These are phyloP conservation scores for Chondrilla cf. caribensis DNA, from an alignment of 37 sponge, comb jelly and placozoan genomes.

Conservation along the genomic window DNA sequence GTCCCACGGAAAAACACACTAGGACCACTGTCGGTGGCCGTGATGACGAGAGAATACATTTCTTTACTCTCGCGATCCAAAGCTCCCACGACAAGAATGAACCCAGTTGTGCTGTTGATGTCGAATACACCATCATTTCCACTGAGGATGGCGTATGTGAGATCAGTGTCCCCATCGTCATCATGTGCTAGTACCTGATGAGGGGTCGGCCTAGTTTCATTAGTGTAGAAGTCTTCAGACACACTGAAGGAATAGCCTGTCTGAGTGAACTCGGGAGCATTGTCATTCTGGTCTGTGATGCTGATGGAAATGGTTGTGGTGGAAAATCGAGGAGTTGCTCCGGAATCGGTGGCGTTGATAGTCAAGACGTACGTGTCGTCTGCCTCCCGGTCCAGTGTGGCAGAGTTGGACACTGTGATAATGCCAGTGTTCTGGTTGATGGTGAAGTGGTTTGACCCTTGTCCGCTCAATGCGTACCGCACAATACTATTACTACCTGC, in stretches of 20 bases:
- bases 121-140: conserved; percentile 21
- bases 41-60: conserved; percentile 18
- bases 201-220: neutral
- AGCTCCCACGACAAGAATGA: conserved; percentile 29
- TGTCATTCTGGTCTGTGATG: conserved; percentile 1
- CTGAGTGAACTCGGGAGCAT: neutral
- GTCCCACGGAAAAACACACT: conserved; percentile 9
- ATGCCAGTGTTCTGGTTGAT: conserved; percentile 56
- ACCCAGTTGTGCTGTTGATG: conserved; percentile 44
- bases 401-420: conserved; percentile 21
- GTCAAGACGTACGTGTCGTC: conserved; percentile 25
- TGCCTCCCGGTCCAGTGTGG: conserved; percentile 54
- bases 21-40: conserved; percentile 56
- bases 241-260: neutral
- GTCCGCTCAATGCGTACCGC: conserved; percentile 42
- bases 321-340: neutral
- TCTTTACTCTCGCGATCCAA: conserved; percentile 44
- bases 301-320: neutral
- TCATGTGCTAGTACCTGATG: neutral
- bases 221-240: conserved; percentile 1
- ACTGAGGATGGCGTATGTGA: neutral
- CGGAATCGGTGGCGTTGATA: neutral
- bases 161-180: neutral
- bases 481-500: conserved; percentile 7
- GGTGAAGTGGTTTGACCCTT: conserved; percentile 20